phyloP scores from a whole-genome alignment of 2,797 vertebrate species.

The Pipistrellus kuhlii region DNA sequence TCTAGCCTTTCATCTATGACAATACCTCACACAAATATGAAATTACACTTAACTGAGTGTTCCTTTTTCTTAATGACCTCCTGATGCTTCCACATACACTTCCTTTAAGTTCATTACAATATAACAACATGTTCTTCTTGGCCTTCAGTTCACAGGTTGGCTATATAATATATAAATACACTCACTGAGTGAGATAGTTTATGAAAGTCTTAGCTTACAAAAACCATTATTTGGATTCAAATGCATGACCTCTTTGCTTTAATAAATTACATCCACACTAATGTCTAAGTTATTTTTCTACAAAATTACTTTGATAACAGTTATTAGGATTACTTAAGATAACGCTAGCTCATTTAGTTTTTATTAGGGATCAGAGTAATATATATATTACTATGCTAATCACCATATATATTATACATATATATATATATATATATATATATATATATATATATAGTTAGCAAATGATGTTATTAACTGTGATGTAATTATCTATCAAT shows the following conservation, averaged over 20 bases:
- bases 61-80: slow-evolving; percentile 33
- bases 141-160: neutral
- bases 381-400: neutral
- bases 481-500: neutral
- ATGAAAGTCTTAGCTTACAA: neutral
- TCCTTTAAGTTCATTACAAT: neutral
- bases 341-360: slow-evolving; percentile 36
- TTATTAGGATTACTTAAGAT: slow-evolving; percentile 34
- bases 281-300: slow-evolving; percentile 27
- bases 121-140: neutral
- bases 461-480: slow-evolving; percentile 31
- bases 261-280: neutral
- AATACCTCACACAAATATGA: slow-evolving; percentile 94
- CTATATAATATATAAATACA: neutral
- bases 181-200: neutral
- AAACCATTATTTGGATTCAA: slow-evolving; percentile 13
- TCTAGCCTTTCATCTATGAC: slow-evolving; percentile 94
- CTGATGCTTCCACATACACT: neutral
- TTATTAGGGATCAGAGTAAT: neutral
- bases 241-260: neutral
- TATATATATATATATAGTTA: neutral
- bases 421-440: no score
- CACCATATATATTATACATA: no score
- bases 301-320: slow-evolving; percentile 29
- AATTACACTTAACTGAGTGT: neutral